Base-by-base conservation (phyloP, 2,113 vertebrate genomes). In the Megaceryle torquata region DNA sequence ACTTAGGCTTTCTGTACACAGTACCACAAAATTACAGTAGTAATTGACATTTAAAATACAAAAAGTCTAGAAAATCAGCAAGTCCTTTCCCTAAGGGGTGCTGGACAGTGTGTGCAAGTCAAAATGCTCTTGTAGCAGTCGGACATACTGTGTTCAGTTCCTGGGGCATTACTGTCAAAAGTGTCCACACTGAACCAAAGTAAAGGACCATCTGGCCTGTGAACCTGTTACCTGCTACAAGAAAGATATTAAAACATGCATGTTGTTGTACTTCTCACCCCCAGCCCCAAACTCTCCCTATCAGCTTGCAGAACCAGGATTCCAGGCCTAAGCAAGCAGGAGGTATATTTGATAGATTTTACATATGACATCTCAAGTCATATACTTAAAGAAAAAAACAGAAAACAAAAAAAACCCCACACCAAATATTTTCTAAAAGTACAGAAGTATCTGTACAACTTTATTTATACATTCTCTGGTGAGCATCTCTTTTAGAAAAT, bases 51-150 rank as follows among this genome's bases (percentile, higher is more conserved):
- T 60, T 63, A 9, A 84, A 89, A 82, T 31, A 5, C 25, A 70
- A 56, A 57, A 59, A 8, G 11, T 31, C 43, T 57, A 46, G 43
- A 56, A 12, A 33, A 46, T 10, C 11, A 53, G 9, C 24, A 79
- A 53, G 39, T 53, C 13, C 48, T 75, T 78, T 22, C 19, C 37
- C 29, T 0, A 0, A 44, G 60, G 64, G 26, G 15, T 82, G 22
- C 39, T 60, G 57, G 29, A 24, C 24, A n/a, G 13, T 10, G 24
- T 4, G 1, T 63, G 65, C 29, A n/a, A 29, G 20, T 64, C n/a
- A 9, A 28, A 21, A 6, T 11, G 11, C 17, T 20, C 68, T 28
- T 0, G 0, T 2, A 53, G 43, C 43, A 25, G 20, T 15, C 26
- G 37, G 46, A 64, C 9, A 2, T 4, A 6, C 13, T 3, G 3